Evolutionary conservation across 2,113 vertebrate genomes (phyloP), one percentile per base, ranked within the genome.

Genomic region (Bubo bubo): DNA sequence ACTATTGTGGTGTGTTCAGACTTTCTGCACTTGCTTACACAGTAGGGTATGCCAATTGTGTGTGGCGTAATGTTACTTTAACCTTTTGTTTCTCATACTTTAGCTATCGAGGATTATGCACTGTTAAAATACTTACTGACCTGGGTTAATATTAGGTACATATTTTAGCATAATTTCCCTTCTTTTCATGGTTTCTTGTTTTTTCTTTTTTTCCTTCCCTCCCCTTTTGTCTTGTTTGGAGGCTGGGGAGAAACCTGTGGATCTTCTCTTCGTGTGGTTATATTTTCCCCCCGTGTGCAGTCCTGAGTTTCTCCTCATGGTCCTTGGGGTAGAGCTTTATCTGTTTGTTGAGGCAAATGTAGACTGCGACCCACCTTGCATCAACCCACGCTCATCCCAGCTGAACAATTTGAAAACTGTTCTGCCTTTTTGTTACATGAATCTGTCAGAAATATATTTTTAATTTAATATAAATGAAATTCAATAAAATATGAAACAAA

Each of bases 381-480:
- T 98, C 98, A 97, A 97, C 97, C 98, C 94, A 23, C 59, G 86
- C 97, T 98, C 98, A 98, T 98, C 98, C 98, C 98, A 97, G 98
- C 98, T 97, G 98, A 98, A 98, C 98, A 98, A 99, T 99, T 99
- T 99, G 99, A 98, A 98, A 98, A 99, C 98, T 98, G 98, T 99
- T 99, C 99, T 99, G 99, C 99, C 98, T 99, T 99, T 99, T 99
- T 99, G 99, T 99, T 99, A 99, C 99, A 99, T 99, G 99, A 99
- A 99, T 99, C 99, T 99, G 99, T 99, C 99, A 99, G 99, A 99
- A 99, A 99, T 99, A 99, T 99, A 99, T 99, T 99, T 99, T 99
- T 99, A 99, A 99, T 99, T 99, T 99, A 99, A 99, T 99, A 99
- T 99, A 99, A 99, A 99, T 99, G 99, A 99, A 99, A 99, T 99